Base-by-base conservation (phyloP, 1,140 invertebrate genomes). In the Drosophila gunungcola region DNA sequence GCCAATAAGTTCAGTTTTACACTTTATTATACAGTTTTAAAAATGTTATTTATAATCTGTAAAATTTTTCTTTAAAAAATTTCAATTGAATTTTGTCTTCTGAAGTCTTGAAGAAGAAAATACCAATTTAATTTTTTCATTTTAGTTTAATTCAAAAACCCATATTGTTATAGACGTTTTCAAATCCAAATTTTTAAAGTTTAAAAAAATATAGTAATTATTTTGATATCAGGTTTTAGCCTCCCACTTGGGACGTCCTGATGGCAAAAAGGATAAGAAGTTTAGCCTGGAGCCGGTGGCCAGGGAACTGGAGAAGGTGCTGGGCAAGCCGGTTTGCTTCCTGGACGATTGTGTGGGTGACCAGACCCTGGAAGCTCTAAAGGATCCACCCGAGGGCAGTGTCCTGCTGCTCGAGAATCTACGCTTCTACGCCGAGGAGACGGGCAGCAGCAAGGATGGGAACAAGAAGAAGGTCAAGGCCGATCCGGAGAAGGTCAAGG, bases 361-460 rank as follows among this genome's bases (percentile, higher is more conserved):
- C 2, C 95, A 97, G 78, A 97, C 99, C 4, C 97, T 99, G 93
- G 93, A 94, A 29, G 96, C 95, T 0, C 98, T 98, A 93, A 96
- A 96, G 36, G 94, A 98, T 93, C 98, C 99, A 21, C 93, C 95
- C 36, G 92, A 94, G 6, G 99, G 98, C 1, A 95, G 96, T 0
- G 94, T 99, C 2, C 97, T 99, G 90, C 94, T 99, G 10, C 93
- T 99, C 7, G 99, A 99, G 93, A 99, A 99, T 93, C 93, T 99
- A 1, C 94, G 99, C 36, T 99, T 98, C 92, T 97, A 99, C 92
- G 91, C 99, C 43, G 99, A 99, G 93, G 99, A 99, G 93, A 98
- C 99, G 93, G 99, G 99, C 36, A 99, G 99, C 93, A 98, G 98
- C 65, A 95, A 98, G 25, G 97, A 98, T 92, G 95, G 94, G 0